Evolutionary conservation across 37 sponge, comb jelly and placozoan species (phyloP).

Genomic region (Dysidea cf. avara): DNA sequence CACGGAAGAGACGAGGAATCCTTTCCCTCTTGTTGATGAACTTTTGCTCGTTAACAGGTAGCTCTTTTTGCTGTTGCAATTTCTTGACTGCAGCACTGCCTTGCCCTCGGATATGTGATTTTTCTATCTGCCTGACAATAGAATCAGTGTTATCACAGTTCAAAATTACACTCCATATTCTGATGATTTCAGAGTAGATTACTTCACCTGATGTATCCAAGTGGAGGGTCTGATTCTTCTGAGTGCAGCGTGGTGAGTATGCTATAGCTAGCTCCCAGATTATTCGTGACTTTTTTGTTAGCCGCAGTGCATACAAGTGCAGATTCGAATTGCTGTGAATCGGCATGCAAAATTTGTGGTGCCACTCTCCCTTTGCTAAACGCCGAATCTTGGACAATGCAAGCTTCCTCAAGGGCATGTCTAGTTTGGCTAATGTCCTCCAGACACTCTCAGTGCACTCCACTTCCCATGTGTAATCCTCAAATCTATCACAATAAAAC

Average conservation of each 20-base stretch:
- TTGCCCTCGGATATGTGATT: slow-evolving; percentile 36
- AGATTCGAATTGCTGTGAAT: slow-evolving; percentile 18
- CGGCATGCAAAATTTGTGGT: slow-evolving; percentile 15
- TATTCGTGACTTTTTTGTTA: slow-evolving; percentile 47
- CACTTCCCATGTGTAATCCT: slow-evolving; percentile 78
- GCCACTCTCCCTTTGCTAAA: slow-evolving; percentile 63
- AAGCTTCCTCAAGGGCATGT: slow-evolving; percentile 1
- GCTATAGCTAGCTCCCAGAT: slow-evolving; percentile 76
- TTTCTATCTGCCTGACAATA: slow-evolving; percentile 47
- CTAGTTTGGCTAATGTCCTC: slow-evolving; percentile 53
- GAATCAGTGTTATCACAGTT: slow-evolving; percentile 33
- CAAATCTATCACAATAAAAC: slow-evolving; percentile 22
- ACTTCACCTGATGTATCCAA: too few relatives aligned
- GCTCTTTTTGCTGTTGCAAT: background rate
- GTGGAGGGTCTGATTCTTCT: background rate
- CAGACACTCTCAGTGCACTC: slow-evolving; percentile 60
- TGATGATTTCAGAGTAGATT: slow-evolving; percentile 72
- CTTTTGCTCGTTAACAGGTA: background rate
- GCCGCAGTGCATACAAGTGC: slow-evolving; percentile 52
- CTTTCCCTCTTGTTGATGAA: too few relatives aligned
- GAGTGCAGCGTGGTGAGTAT: slow-evolving; percentile 62
- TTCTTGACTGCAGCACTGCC: background rate
- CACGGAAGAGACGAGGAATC: background rate
- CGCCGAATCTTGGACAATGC: slow-evolving; percentile 33
- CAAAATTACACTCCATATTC: slow-evolving; percentile 71